Conservation (phyloP, 2,113 vertebrate genomes). For the Cheilinus undulatus region DNA sequence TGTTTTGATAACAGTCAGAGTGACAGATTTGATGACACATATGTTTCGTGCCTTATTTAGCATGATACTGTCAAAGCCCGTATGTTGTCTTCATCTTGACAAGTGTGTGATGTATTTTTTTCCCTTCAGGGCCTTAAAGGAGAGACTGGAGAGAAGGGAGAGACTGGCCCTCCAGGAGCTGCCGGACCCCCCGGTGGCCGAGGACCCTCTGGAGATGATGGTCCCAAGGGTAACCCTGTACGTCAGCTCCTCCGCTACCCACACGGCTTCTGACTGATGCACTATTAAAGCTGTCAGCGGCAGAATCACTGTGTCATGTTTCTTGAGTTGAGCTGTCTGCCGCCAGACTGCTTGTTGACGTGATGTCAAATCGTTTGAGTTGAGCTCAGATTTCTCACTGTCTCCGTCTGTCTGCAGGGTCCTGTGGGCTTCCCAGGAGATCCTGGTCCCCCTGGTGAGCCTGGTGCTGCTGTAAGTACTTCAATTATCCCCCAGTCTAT, state of each 20-base stretch:
- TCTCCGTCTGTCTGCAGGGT: slow-evolving; percentile 83
- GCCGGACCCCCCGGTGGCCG: slow-evolving; percentile 93
- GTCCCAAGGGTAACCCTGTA: slow-evolving; percentile 97
- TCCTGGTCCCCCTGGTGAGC: slow-evolving; percentile 94
- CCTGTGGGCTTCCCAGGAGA: slow-evolving; percentile 98
- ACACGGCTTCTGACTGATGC: slow-evolving; percentile 22
- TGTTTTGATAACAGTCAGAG: slow-evolving; percentile 19
- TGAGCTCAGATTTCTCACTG: slow-evolving; percentile 31
- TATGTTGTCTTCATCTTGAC: slow-evolving; percentile 13
- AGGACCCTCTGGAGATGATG: slow-evolving; percentile 95
- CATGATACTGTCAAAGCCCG: neutral
- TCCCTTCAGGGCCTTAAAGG: slow-evolving; percentile 90
- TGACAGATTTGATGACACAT: slow-evolving; percentile 8
- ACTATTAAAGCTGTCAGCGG: slow-evolving; percentile 40
- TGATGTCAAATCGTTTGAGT: slow-evolving; percentile 37
- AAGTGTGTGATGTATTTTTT: slow-evolving; percentile 30
- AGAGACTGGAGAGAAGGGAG: slow-evolving; percentile 96
- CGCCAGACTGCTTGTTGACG: slow-evolving; percentile 41
- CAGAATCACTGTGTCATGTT: slow-evolving; percentile 33
- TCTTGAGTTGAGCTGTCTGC: slow-evolving; percentile 32
- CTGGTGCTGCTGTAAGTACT: slow-evolving; percentile 92
- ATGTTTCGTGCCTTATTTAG: neutral
- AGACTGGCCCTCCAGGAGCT: slow-evolving; percentile 95
- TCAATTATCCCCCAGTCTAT: slow-evolving; percentile 4
- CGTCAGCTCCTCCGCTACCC: slow-evolving; percentile 66